These are phyloP conservation scores for Tridacna gigas DNA, from an alignment of 2,888 invertebrate species.

Conservation along the genomic window DNA sequence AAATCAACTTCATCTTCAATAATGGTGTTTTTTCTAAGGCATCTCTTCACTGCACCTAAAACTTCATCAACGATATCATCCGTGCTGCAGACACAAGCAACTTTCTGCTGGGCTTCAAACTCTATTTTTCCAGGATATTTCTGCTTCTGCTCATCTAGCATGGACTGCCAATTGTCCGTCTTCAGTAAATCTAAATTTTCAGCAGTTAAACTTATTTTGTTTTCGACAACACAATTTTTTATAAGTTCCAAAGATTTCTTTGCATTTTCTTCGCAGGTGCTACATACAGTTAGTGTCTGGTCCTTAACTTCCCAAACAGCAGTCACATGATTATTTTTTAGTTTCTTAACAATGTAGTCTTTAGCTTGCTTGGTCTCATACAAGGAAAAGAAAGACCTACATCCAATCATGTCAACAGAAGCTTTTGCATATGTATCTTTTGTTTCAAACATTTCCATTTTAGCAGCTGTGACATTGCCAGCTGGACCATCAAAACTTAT, in stretches of 20 bases:
- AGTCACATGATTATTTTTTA: slow-evolving; percentile 26
- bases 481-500: slow-evolving; percentile 47
- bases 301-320: slow-evolving; percentile 50
- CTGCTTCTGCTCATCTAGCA: slow-evolving; percentile 7
- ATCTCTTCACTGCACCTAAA: slow-evolving; percentile 43
- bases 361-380: slow-evolving; percentile 25
- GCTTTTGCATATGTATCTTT: slow-evolving; percentile 11
- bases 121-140: slow-evolving; percentile 16
- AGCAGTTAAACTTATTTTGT: slow-evolving; percentile 15
- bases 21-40: slow-evolving; percentile 56
- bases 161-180: slow-evolving; percentile 40
- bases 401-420: slow-evolving; percentile 7
- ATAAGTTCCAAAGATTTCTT: slow-evolving; percentile 20
- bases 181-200: background rate
- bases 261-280: background rate
- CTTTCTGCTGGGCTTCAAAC: background rate
- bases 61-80: slow-evolving; percentile 39
- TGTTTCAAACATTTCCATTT: slow-evolving; percentile 48
- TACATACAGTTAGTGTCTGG: slow-evolving; percentile 17
- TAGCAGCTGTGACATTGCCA: slow-evolving; percentile 28
- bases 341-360: slow-evolving; percentile 43
- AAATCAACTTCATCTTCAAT: slow-evolving; percentile 31
- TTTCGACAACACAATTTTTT: slow-evolving; percentile 16
- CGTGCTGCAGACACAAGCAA: slow-evolving; percentile 38
- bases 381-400: slow-evolving; percentile 7